Evolutionary conservation across 2,113 vertebrate species (phyloP), one percentile per base, ranked within the genome.

Genomic region (Peromyscus maniculatus): DNA sequence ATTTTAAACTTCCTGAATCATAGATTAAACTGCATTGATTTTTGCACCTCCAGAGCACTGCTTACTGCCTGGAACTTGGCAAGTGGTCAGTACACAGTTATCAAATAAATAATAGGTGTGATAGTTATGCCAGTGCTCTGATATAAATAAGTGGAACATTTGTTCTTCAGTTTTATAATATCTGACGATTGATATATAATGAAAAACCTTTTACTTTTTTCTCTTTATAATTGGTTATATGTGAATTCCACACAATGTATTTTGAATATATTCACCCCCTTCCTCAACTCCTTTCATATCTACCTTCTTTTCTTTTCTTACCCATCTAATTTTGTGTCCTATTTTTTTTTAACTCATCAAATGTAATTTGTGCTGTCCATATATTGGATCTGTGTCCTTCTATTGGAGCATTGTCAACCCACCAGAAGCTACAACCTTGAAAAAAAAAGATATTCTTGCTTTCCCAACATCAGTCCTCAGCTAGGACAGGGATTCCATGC

Each of bases 71-170:
- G 52, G 55, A 92, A 74, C n/a, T 84, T 84, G n/a, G 55, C 21
- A 84, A 62, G 79, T 74, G n/a, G 39, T 74, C 79, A 74, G 79
- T 28, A 49, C 22, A 74, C 43, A 74, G 43, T 92, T 92, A 92
- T 72, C 69, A 92, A 83, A 57, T 92, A 92, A 74, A 84, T 92
- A 84, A 83, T 82, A 21, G 15, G 67, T 64, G 87, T 36, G 77
- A 90, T 83, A 59, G 0, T 64, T n/a, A 74, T 2, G 24, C 64
- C 36, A 55, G 43, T 82, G 49, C 11, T 69, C 28, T 83, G 71
- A 52, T 26, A 66, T 59, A 71, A 72, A 24, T 89, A 72, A 62
- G 49, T 80, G 28, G 64, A 7, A 69, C 49, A 71, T 79, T 57
- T 57, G 24, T 87, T 93, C 36, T 93, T 87, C 5, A 36, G n/a